Base-by-base conservation (phyloP, 1,140 invertebrate genomes). In the Telenomus remus region DNA sequence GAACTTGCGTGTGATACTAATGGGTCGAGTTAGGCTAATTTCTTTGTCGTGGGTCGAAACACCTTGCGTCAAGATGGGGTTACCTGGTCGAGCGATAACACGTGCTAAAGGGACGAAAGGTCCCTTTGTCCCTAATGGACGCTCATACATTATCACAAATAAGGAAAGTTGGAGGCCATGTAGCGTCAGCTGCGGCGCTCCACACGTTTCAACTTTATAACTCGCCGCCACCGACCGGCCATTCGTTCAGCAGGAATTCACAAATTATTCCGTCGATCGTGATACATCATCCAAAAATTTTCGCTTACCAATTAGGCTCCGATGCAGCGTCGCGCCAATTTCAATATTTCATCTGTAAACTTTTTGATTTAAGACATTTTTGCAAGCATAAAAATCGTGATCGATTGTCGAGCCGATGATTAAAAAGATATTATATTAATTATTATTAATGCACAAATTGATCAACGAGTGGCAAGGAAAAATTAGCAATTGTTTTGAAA, bases 101-200 rank as follows among this genome's bases (percentile, higher is more conserved):
- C 72, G 70, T 68, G 70, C 79, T 75, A 82, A 79, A 63, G 70
- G 54, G 70, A 71, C 60, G 59, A 49, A 69, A 63, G 77, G 39
- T 63, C 49, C 63, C 64, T 64, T 65, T 60, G 66, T 79, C 79
- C 80, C 82, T 83, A 85, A 85, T 85, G 82, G 83, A 73, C 72
- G 71, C 78, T 79, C 83, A 84, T 84, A 84, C 78, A 84, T 84
- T 85, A 85, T 81, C 81, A 77, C 82, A 85, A 85, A 85, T 84
- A 81, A 84, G 83, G 79, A 84, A 85, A 85, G 82, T 85, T 85
- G 61, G 70, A 73, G 79, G 81, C 79, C 81, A 83, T 79, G 81
- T 78, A 81, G 83, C 80, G 78, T 73, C 83, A 84, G 81, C 79
- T 84, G 83, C 77, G 66, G 27, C 65, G 48, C 49, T 79, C 37